Conservation (phyloP, 2,797 vertebrate genomes). For the Balearica regulorum region DNA sequence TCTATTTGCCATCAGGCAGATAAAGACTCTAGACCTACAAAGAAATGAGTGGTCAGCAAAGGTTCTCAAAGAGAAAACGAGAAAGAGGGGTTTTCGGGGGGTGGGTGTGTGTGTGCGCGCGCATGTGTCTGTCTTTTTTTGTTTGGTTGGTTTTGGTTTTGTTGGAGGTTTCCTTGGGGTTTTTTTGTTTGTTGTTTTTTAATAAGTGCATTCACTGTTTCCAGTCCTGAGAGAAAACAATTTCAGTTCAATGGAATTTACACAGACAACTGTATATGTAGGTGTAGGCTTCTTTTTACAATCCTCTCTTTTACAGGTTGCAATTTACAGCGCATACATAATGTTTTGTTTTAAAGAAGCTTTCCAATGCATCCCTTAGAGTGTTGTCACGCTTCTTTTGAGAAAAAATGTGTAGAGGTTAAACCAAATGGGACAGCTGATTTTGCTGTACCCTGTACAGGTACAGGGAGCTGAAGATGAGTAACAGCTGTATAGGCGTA, state of each 20-base stretch:
- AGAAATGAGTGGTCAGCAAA: not conserved
- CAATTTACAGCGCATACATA: not conserved
- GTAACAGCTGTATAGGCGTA: rapidly evolving
- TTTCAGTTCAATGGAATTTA: not conserved
- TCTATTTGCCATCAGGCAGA: not conserved
- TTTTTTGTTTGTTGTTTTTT: not conserved
- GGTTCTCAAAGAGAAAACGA: not conserved
- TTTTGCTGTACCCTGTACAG: not conserved
- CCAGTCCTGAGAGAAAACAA: not conserved
- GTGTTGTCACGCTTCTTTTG: not conserved
- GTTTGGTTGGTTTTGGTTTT: no score
- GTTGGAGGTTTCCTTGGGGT: not conserved
- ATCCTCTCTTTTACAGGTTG: not conserved
- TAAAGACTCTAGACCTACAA: not conserved
- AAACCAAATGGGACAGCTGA: not conserved
- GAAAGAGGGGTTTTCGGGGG: not conserved
- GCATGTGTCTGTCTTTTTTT: no score
- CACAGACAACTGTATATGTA: no score
- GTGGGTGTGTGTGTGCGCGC: no score
- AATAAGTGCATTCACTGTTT: not conserved
- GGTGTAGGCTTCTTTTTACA: not conserved
- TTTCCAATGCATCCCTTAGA: not conserved
- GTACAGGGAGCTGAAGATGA: not conserved
- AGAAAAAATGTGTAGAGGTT: not conserved
- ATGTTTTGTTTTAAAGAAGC: not conserved